A percentile compares a stretch with the other conserved stretches of the same genome.
Evolutionary conservation across 2,113 vertebrate genomes (phyloP).

Genomic region (Hipposideros armiger): DNA sequence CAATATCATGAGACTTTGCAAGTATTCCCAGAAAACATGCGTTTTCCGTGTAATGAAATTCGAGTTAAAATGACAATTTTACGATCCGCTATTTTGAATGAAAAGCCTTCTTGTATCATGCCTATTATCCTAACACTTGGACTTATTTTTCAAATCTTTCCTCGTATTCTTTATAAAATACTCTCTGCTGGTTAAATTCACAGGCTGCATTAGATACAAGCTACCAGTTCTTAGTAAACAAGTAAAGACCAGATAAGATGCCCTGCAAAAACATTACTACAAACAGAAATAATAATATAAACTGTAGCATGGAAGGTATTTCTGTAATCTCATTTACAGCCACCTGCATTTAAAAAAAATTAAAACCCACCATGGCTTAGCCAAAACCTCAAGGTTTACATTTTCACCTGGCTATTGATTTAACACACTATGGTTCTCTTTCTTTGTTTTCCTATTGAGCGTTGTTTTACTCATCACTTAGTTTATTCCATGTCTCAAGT

Average conservation of each 20-base stretch:
- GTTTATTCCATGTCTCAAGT: constrained; percentile 85
- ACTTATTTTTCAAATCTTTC: background rate
- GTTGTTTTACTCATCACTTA: background rate
- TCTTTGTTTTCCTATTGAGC: background rate
- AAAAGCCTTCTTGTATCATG: background rate
- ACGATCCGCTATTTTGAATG: background rate
- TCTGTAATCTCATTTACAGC: constrained; percentile 22
- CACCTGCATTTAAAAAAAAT: background rate
- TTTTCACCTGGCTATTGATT: constrained; percentile 40
- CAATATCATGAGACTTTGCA: background rate
- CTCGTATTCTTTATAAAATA: constrained; percentile 33
- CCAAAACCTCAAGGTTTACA: background rate
- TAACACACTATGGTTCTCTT: constrained; percentile 35
- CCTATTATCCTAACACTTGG: background rate
- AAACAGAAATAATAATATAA: background rate
- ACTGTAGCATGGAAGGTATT: constrained; percentile 50
- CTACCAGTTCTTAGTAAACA: constrained; percentile 51
- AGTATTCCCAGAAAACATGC: background rate
- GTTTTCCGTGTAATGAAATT: background rate
- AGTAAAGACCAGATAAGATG: background rate
- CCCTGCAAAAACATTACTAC: constrained; percentile 36
- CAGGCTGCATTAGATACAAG: background rate
- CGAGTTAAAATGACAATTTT: background rate
- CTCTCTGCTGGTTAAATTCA: background rate
- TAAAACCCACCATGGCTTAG: background rate